Evolutionary conservation across 2,888 invertebrate genomes (phyloP).

Genomic region (Ichneumoninae sp.): DNA sequence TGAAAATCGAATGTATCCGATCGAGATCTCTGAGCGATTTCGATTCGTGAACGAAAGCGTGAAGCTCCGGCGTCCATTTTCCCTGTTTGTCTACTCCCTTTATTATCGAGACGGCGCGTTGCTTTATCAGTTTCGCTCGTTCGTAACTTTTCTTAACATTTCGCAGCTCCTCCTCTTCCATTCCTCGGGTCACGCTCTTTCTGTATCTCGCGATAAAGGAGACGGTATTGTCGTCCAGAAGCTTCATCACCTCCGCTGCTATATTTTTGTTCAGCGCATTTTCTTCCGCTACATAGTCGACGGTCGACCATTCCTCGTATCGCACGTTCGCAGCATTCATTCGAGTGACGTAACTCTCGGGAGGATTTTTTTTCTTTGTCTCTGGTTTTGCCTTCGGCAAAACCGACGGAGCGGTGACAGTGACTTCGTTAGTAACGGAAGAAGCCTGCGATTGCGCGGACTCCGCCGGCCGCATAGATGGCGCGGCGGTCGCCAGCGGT

Average conservation of each 20-base stretch:
- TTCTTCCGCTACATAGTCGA: constrained; percentile 81
- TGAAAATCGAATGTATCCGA: constrained; percentile 92
- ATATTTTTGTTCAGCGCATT: constrained; percentile 84
- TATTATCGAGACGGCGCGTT: constrained; percentile 89
- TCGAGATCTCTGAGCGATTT: constrained; percentile 92
- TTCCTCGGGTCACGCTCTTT: constrained; percentile 89
- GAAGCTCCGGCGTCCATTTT: constrained; percentile 88
- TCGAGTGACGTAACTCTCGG: not conserved
- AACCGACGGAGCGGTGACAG: no score
- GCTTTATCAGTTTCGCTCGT: constrained; percentile 89
- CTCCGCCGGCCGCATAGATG: not conserved
- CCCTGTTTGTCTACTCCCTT: constrained; percentile 88
- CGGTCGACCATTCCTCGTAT: constrained; percentile 73
- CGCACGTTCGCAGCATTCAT: not conserved
- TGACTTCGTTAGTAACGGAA: no score
- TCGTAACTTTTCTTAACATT: constrained; percentile 90
- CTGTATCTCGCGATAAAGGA: constrained; percentile 97
- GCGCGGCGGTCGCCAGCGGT: not conserved
- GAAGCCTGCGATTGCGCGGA: not conserved
- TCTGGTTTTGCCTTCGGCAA: not conserved
- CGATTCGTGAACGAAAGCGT: constrained; percentile 88
- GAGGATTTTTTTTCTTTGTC: not conserved
- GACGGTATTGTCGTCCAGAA: constrained; percentile 92
- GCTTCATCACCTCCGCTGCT: constrained; percentile 86
- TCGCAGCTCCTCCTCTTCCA: constrained; percentile 91